Base-by-base conservation (phyloP, 2,888 invertebrate genomes). In the Philhelius pedissequus region DNA sequence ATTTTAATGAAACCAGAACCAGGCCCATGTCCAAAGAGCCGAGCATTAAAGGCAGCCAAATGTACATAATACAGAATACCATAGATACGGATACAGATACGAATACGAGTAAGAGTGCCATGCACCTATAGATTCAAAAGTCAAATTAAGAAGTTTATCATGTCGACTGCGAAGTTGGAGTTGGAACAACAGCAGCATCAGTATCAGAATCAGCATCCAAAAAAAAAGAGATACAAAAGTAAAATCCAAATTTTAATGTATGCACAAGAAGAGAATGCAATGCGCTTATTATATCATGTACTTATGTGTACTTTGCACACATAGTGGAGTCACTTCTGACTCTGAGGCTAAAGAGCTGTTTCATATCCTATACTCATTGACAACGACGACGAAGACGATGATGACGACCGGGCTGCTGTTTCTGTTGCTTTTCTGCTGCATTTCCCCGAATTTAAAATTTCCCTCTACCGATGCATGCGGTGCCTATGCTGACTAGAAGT, bases 61-160 rank as follows among this genome's bases (percentile, higher is more conserved):
- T 71, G 71, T 43, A 77, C 77, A 68, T 71, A 77, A 82, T 60
- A 60, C 71, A 77, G 52, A 68, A 45, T 71, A 77, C 43, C 27
- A 71, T 43, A 77, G 64, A 58, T 81, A 70, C 75, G 62, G 27
- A 62, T 62, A 48, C 30, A 66, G 35, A 66, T 48, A 66, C 32
- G 30, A 35, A 68, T 68, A 8, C 20, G 13, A 45, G 22, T 52
- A 30, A 22, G 27, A 43, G 48, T 60, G 35, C 50, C 38, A 50
- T 73, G 50, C 66, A 62, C 54, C 66, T 66, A 77, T 22, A 71
- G 50, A 82, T 69, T 78, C 82, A 78, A 74, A 71, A 83, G 78
- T 78, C 82, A 74, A 78, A 83, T 71, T 75, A 84, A 84, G 83
- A 84, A 79, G 79, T 84, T 84, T 79, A 69, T 68, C 62, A 79